Evolutionary conservation across 2,888 invertebrate genomes (phyloP), one percentile per base, ranked within the genome.

Genomic region (Drosophila aldrichi): DNA sequence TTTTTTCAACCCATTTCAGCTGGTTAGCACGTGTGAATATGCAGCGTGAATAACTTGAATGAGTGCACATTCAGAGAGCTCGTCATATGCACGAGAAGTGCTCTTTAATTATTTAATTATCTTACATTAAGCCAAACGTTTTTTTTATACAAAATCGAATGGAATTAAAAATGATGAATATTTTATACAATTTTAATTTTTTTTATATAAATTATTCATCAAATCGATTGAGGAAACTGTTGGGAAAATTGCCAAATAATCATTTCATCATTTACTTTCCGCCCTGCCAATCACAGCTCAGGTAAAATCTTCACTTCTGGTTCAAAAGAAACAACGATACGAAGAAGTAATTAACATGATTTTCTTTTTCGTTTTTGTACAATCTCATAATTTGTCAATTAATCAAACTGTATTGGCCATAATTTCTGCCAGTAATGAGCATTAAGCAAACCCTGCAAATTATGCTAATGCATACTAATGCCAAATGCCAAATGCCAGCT

Each of bases 331-430:
- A 57, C 36, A 20, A 25, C 29, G 38, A 9, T 9, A 61, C 29
- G 25, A 25, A 22, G 41, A 20, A 44, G 41, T 58, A 20, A 36
- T 55, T 36, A 48, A 25, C 36, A 14, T 29, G n/a, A n/a, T n/a
- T n/a, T n/a, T n/a, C n/a, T n/a, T n/a, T n/a, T n/a, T n/a, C n/a
- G n/a, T 48, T 41, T 52, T 63, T 25, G 25, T 64, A 20, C 16
- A 3, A 34, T 65, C 71, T 66, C 34, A 49, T 58, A 41, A 61
- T 57, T 66, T 46, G 18, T 14, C 46, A 51, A 61, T 64, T 62
- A 64, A 78, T 58, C 55, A 61, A 61, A 56, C 34, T 38, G 18
- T 49, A 43, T 55, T 62, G 59, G 67, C 46, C 40, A n/a, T 56
- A 56, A 58, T 57, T 57, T 52, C 38, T 20, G 25, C 32, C 38